A percentile compares a stretch with the other conserved stretches of the same genome.
phyloP scores from a whole-genome alignment of 1,140 invertebrate species.

The Bombus consobrinus region DNA sequence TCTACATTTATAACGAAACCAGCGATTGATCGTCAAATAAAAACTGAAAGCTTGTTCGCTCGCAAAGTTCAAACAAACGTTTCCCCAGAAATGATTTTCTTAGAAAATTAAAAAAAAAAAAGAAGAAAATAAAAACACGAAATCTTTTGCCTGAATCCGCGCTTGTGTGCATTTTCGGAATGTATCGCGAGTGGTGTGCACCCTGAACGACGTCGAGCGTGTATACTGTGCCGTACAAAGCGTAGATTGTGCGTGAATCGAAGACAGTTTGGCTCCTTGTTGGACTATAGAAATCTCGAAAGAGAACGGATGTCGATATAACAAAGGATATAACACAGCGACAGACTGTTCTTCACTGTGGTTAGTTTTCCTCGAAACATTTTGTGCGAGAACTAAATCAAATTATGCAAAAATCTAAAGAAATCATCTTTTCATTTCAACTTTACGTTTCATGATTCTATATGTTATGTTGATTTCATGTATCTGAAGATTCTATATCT shows the following conservation, averaged over 20 bases:
- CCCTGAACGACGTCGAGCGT: neutral
- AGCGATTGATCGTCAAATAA: neutral
- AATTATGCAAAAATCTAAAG: neutral
- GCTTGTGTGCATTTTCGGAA: slow-evolving; percentile 37
- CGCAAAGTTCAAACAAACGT: slow-evolving; percentile 8
- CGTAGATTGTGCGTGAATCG: slow-evolving; percentile 51
- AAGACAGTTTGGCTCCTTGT: slow-evolving; percentile 20
- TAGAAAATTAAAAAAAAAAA: neutral
- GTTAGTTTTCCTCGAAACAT: too few species aligned
- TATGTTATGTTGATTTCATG: too few species aligned
- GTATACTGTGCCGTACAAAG: slow-evolving; percentile 45
- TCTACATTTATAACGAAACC: neutral
- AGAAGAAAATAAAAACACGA: neutral
- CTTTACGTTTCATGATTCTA: too few species aligned
- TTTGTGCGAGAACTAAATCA: neutral
- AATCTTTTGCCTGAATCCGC: neutral
- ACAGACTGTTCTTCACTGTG: neutral
- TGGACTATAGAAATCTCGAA: neutral
- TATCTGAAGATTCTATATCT: neutral
- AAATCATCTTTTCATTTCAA: neutral
- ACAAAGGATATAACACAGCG: neutral
- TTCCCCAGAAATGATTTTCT: neutral
- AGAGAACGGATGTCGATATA: neutral
- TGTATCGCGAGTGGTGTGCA: slow-evolving; percentile 17
- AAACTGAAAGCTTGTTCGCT: neutral